Evolutionary conservation across 2,113 vertebrate species (phyloP).

Genomic region (Leucopsar rothschildi): DNA sequence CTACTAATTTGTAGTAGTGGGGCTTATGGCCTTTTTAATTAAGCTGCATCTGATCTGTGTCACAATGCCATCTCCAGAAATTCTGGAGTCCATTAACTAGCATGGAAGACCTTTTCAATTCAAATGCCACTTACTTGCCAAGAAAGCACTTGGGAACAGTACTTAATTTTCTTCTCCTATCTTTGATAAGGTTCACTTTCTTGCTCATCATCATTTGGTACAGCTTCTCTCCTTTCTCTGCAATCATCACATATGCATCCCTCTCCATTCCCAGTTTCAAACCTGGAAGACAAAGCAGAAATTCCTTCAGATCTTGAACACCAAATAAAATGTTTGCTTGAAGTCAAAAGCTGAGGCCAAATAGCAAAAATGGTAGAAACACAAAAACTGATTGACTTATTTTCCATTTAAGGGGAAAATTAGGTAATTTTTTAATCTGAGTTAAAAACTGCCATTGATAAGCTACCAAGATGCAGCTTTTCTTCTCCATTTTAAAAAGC

Average conservation of each 20-base stretch:
- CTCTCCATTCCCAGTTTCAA: conserved; percentile 97
- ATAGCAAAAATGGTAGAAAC: not conserved
- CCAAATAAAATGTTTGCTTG: not conserved
- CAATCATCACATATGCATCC: conserved; percentile 96
- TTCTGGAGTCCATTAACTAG: not conserved
- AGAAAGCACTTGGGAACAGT: conserved; percentile 97
- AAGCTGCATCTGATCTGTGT: conserved; percentile 26
- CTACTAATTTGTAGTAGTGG: not conserved
- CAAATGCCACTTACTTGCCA: conserved; percentile 90
- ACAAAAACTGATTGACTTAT: not conserved
- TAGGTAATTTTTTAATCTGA: not conserved
- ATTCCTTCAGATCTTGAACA: not conserved
- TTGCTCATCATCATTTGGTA: conserved; percentile 99
- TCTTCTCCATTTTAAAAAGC: not conserved
- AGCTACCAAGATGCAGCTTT: not conserved
- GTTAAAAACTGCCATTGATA: not conserved
- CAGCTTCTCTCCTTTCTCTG: conserved; percentile 97
- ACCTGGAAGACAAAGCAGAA: conserved; percentile 71
- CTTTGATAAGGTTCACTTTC: conserved; percentile 93
- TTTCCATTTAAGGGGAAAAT: not conserved
- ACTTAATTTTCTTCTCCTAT: conserved; percentile 94
- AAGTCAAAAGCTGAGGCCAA: not conserved
- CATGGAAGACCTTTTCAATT: conserved; percentile 33
- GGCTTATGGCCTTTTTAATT: conserved; percentile 38
- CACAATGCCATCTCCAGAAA: not conserved